Evolutionary conservation across 2,797 vertebrate species (phyloP), one percentile per base, ranked within the genome.

Genomic region (Sebastes hubbsi): DNA sequence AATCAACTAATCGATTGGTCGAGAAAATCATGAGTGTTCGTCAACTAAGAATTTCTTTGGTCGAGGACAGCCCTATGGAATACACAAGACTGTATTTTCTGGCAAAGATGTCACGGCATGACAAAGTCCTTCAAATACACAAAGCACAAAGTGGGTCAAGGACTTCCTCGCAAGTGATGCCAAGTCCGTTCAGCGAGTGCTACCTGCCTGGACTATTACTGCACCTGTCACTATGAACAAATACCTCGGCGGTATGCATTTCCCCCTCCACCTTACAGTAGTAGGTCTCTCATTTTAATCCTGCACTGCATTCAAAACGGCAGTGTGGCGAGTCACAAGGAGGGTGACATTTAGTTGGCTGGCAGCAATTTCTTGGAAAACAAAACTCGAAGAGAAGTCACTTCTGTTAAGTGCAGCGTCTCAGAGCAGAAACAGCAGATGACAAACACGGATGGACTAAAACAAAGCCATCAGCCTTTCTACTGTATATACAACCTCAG

Each of bases 131-230:
- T 85, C 67, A 87, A 79, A 87, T 49, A 82, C 65, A 87, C 71
- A 67, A 65, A 27, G 54, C 42, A n/a, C 52, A 82, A 94, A 94
- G 81, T 90, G 88, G 93, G 93, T 93, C 91, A 94, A 93, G 90
- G 92, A 92, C 91, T 83, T 86, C 59, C 55, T 75, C 77, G 60
- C 46, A 85, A 83, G 65, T 72, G 78, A 84, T 60, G 82, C 83
- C 77, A 83, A 73, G 68, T 82, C 75, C 63, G 36, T 78, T 80
- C 30, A 78, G 78, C 38, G 20, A 86, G 36, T 64, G 30, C 54
- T 59, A 84, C 85, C 84, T 91, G 75, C 85, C 84, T 91, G 75
- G 70, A 55, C 72, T 69, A 78, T 85, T 79, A 59, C 62, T 72
- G 83, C 77, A 85, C 54, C 70, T 70, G 81, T 87, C 77, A 80